These are phyloP conservation scores for Cassiopea andromeda DNA, from an alignment of 30 jellyfish, hydroid and myxozoan species.

Conservation along the genomic window DNA sequence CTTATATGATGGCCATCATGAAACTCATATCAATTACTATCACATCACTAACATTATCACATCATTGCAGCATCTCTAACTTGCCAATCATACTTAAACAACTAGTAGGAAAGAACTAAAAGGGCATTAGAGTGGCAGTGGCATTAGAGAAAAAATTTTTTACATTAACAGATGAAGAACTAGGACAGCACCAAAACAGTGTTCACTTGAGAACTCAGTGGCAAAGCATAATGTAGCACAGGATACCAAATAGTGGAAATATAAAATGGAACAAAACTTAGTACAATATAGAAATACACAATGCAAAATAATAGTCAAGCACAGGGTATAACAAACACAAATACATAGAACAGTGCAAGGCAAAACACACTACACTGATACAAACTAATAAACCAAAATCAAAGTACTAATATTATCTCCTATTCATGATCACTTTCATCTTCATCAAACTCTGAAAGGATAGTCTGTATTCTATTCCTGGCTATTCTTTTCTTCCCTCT, in stretches of 20 bases:
- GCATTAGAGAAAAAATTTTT: background rate
- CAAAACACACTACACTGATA: background rate
- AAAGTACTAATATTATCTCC: background rate
- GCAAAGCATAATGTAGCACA: background rate
- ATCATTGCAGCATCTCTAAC: too few relatives aligned
- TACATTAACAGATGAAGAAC: too few relatives aligned
- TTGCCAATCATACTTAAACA: too few relatives aligned
- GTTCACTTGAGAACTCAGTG: background rate
- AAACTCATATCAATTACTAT: too few relatives aligned
- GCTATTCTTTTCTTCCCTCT: background rate
- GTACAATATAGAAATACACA: background rate
- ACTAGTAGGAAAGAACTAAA: too few relatives aligned
- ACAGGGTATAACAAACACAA: background rate
- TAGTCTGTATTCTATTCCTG: background rate
- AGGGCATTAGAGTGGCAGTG: too few relatives aligned
- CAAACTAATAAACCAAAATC: background rate
- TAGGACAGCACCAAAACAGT: background rate
- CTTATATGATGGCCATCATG: too few relatives aligned
- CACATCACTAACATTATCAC: too few relatives aligned
- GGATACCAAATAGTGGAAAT: background rate
- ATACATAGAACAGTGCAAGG: background rate
- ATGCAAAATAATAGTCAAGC: background rate
- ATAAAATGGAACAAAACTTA: background rate
- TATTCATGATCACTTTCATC: background rate
- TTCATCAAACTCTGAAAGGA: background rate